Evolutionary conservation across 2,888 invertebrate species (phyloP), one percentile per base, ranked within the genome.

Genomic region (Drosophila quinaria): DNA sequence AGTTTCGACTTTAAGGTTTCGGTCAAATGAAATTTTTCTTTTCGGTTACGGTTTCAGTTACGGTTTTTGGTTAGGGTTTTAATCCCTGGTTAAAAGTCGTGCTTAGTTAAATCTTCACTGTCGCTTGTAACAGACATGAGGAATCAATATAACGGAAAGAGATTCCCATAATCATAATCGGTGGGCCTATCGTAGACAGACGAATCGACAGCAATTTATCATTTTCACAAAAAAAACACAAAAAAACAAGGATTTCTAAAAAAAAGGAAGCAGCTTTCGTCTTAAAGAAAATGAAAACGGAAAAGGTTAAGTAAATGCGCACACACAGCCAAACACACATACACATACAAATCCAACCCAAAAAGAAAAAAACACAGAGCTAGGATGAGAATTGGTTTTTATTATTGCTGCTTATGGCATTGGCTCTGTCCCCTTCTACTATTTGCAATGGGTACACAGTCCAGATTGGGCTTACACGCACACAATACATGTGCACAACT

Each of bases 351-450:
- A 9, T 10, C 9, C 10, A 31, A 9, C 10, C 31, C 31, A 33
- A 6, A 46, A n/a, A 29, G 8, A 25, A 46, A 10, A 29, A 4
- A 29, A 22, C 4, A 9, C 25, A 9, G 15, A 9, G 15, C 9
- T 19, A 33, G 17, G 19, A 50, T 19, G 19, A 35, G 35, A 50
- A 35, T 50, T 8, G 17, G 4, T 33, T 19, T n/a, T 35, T 35
- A n/a, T 29, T 54, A 17, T 54, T 37, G 15, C 47, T 47, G 37
- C 58, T 37, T 58, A 41, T 41, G 54, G 15, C 35, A 17, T 51
- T 71, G 39, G 33, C 44, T 33, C 49, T 39, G 31, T 78, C 58
- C 44, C 61, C 74, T 75, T 75, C 60, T 76, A 61, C 60, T 76
- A 61, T 64, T 74, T 56, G 76, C 78, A 78, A 62, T 62, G 56